These are phyloP conservation scores for Pseudochromis fuscus DNA, from an alignment of 2,797 vertebrate species.

Conservation along the genomic window DNA sequence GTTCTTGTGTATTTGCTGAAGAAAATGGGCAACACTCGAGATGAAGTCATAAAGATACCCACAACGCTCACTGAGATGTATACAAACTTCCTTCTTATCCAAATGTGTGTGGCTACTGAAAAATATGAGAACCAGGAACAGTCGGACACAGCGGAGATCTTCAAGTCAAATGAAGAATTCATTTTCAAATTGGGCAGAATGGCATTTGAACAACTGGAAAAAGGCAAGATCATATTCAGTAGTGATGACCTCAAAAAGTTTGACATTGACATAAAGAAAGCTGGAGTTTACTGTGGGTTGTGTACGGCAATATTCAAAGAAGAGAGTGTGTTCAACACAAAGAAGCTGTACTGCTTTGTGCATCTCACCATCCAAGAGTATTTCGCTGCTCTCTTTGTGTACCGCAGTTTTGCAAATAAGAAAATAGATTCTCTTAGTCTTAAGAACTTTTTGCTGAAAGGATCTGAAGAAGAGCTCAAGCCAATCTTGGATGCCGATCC, in stretches of 20 bases:
- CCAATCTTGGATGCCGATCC: conserved; percentile 15
- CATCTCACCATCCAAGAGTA: conserved; percentile 72
- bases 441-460: conserved; percentile 38
- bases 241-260: conserved; percentile 18
- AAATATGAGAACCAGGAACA: conserved; percentile 19
- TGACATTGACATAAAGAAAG: conserved; percentile 30
- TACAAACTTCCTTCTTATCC: conserved; percentile 48
- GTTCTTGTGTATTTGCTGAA: conserved; percentile 44
- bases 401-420: conserved; percentile 27
- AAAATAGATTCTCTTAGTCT: conserved; percentile 35
- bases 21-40: not conserved
- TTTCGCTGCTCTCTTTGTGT: conserved; percentile 66
- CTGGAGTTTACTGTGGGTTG: conserved; percentile 53
- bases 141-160: conserved; percentile 7
- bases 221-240: conserved; percentile 37
- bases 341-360: conserved; percentile 68
- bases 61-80: conserved; percentile 63
- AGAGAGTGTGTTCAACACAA: conserved; percentile 29
- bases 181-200: conserved; percentile 55
- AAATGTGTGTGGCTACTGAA: conserved; percentile 19
- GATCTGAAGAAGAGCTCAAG: conserved; percentile 11
- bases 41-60: conserved; percentile 27
- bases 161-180: conserved; percentile 38
- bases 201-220: conserved; percentile 56
- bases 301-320: conserved; percentile 59